Evolutionary conservation across 1,140 invertebrate species (phyloP).

Genomic region (Listronotus bonariensis): DNA sequence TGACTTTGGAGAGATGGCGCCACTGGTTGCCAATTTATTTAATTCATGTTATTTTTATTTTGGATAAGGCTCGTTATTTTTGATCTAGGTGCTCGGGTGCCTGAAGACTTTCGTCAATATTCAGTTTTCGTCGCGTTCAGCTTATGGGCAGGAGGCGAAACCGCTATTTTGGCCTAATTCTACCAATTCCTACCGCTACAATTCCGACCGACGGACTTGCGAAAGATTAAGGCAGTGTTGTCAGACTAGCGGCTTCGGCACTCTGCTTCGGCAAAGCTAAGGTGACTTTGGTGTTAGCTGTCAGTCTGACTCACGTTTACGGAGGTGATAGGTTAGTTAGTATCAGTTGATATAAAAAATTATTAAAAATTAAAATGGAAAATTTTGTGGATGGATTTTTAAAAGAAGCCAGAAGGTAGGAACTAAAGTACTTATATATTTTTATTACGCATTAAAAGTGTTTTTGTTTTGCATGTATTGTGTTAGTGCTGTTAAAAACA

Average conservation of each 20-base stretch:
- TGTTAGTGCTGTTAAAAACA: too few species aligned
- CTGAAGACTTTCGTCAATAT: too few species aligned
- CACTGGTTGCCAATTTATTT: too few species aligned
- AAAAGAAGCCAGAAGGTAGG: too few species aligned
- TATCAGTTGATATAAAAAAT: slow-evolving; percentile 4
- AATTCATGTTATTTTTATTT: too few species aligned
- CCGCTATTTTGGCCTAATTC: slow-evolving; percentile 2
- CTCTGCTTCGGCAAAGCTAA: not conserved
- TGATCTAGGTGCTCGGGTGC: too few species aligned
- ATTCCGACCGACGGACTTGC: slow-evolving; percentile 1
- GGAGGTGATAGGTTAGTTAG: not conserved
- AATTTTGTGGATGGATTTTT: slow-evolving; percentile 8
- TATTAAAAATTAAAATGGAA: not conserved
- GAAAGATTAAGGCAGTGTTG: slow-evolving; percentile 3
- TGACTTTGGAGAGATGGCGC: too few species aligned
- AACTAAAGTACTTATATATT: too few species aligned
- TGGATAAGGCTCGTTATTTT: too few species aligned
- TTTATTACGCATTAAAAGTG: too few species aligned
- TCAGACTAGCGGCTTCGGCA: slow-evolving; percentile 2
- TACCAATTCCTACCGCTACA: not conserved
- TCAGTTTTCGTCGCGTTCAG: too few species aligned
- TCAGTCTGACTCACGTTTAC: not conserved
- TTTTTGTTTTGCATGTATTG: too few species aligned
- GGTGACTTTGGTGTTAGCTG: slow-evolving; percentile 2
- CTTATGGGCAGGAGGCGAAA: not conserved